Evolutionary conservation across 2,113 vertebrate species (phyloP).

Genomic region (Butorides virescens): DNA sequence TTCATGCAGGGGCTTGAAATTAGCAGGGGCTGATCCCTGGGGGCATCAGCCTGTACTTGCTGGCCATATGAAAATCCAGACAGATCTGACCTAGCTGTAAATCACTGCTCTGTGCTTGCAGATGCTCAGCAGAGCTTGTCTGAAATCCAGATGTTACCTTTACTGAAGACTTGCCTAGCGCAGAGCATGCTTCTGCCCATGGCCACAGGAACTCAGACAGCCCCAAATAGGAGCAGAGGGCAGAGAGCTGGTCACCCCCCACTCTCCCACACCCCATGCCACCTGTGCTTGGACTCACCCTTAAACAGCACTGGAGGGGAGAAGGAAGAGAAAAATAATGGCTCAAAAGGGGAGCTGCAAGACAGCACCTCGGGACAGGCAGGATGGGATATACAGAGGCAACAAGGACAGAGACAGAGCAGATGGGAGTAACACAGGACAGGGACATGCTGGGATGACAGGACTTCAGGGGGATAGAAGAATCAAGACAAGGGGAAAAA

Average conservation of each 20-base stretch:
- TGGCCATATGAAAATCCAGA: slow-evolving; percentile 30
- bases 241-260: not conserved
- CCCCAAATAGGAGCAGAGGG: not conserved
- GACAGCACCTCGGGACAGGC: not conserved
- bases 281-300: not conserved
- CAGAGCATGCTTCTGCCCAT: not conserved
- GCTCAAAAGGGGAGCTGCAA: not conserved
- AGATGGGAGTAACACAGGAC: not conserved
- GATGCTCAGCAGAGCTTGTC: not conserved
- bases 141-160: slow-evolving; percentile 36
- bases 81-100: slow-evolving; percentile 34
- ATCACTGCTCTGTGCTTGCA: slow-evolving; percentile 11
- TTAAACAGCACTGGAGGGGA: not conserved
- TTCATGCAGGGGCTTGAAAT: not conserved
- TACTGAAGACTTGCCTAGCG: not conserved
- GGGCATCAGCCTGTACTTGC: slow-evolving; percentile 5
- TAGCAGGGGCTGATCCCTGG: not conserved
- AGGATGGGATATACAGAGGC: not conserved
- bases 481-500: not conserved
- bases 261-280: fast-evolving
- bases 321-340: not conserved
- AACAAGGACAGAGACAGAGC: not conserved
- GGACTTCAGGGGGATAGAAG: not conserved
- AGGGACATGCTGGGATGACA: not conserved
- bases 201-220: not conserved